Evolutionary conservation across 2,888 invertebrate species (phyloP).

Genomic region (Yponomeuta sedellus): DNA sequence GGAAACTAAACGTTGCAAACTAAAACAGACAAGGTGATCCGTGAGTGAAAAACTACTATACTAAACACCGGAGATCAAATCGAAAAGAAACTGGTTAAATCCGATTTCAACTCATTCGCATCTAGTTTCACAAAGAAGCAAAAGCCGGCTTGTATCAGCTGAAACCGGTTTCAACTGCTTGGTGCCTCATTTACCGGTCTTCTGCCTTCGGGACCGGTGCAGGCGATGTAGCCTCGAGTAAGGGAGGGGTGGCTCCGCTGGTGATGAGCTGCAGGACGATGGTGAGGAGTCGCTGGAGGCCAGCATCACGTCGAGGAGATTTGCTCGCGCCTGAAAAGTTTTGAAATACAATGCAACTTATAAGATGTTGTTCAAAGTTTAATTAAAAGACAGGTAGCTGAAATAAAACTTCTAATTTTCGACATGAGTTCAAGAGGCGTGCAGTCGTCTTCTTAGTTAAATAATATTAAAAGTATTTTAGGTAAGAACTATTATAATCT

Average conservation of each 20-base stretch:
- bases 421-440: too few relatives aligned
- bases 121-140: conserved; percentile 5
- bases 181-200: conserved; percentile 78
- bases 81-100: too few relatives aligned
- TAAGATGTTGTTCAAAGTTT: not conserved
- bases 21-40: not conserved
- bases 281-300: conserved; percentile 84
- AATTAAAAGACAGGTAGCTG: too few relatives aligned
- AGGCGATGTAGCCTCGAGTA: conserved; percentile 82
- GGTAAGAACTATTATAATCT: too few relatives aligned
- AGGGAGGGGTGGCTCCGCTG: conserved; percentile 61
- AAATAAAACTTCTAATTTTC: too few relatives aligned
- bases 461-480: too few relatives aligned
- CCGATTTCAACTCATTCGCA: not conserved
- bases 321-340: conserved; percentile 80
- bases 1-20: not conserved
- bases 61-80: not conserved
- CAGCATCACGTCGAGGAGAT: conserved; percentile 85
- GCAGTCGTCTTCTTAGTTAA: too few relatives aligned
- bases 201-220: conserved; percentile 83
- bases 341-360: not conserved
- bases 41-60: not conserved
- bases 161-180: conserved; percentile 14
- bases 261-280: conserved; percentile 80
- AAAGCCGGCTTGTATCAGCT: not conserved